A percentile compares a stretch with the other conserved stretches of the same genome.
phyloP scores from a whole-genome alignment of 2,888 invertebrate genomes.

The Catocala nupta region DNA sequence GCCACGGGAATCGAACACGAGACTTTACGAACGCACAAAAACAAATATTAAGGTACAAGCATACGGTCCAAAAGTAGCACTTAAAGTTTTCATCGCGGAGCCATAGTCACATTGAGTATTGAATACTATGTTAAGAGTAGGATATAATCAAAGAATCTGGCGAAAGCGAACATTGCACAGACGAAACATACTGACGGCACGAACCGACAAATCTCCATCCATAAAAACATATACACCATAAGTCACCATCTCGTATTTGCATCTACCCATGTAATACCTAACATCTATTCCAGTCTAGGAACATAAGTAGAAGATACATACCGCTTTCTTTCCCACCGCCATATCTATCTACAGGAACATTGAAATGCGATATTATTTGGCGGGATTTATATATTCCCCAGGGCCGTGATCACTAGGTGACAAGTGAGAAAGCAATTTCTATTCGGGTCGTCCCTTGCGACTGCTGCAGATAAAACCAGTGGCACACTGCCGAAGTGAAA shows the following conservation, averaged over 20 bases:
- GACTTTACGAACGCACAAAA: too few relatives aligned
- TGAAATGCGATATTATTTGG: slow-evolving; percentile 49
- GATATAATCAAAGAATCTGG: too few relatives aligned
- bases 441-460: slow-evolving; percentile 37
- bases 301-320: slow-evolving; percentile 32
- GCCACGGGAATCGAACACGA: too few relatives aligned
- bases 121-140: too few relatives aligned
- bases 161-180: too few relatives aligned
- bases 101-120: too few relatives aligned
- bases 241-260: background rate
- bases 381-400: slow-evolving; percentile 49
- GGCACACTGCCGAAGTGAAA: background rate
- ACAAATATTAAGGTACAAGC: too few relatives aligned
- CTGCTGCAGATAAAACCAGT: slow-evolving; percentile 25
- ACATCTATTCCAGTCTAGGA: slow-evolving; percentile 5
- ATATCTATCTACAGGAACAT: slow-evolving; percentile 34
- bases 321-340: slow-evolving; percentile 36
- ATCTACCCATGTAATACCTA: background rate
- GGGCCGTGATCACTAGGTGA: slow-evolving; percentile 49
- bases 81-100: too few relatives aligned
- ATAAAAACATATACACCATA: background rate
- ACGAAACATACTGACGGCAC: too few relatives aligned
- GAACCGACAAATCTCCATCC: background rate
- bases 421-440: slow-evolving; percentile 58
- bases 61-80: too few relatives aligned